Percentiles rank a stretch among this genome's conserved stretches.
These are phyloP conservation scores for Athalia rosae DNA, from an alignment of 2,888 invertebrate species.

Conservation along the genomic window DNA sequence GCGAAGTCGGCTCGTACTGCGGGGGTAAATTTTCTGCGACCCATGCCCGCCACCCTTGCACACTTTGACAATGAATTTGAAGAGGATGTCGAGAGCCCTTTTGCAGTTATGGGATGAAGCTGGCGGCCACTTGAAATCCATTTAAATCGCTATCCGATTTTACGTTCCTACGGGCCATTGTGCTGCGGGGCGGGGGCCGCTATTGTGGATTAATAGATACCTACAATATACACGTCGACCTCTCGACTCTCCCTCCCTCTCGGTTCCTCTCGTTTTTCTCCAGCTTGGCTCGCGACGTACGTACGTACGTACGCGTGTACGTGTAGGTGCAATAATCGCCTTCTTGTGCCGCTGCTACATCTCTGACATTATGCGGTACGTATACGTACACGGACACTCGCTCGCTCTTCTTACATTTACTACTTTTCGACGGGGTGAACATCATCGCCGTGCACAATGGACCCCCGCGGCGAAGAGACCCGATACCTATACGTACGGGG, in stretches of 20 bases:
- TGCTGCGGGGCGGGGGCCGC: constrained; percentile 9
- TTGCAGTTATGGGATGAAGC: background rate
- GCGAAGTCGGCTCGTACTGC: too few species aligned
- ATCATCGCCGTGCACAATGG: constrained; percentile 18
- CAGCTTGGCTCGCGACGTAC: constrained; percentile 26
- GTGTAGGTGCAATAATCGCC: too few species aligned
- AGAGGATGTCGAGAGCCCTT: constrained; percentile 3
- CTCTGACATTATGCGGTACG: background rate
- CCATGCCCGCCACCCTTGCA: too few species aligned
- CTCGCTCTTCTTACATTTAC: background rate
- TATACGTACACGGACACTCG: background rate
- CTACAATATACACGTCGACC: constrained; percentile 22
- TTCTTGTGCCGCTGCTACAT: too few species aligned
- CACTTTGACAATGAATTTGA: background rate
- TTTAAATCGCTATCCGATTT: constrained; percentile 68
- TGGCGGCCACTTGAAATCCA: constrained; percentile 62
- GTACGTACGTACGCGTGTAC: too few species aligned
- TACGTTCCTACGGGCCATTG: constrained; percentile 53
- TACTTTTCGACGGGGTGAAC: constrained; percentile 16
- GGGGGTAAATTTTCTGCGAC: too few species aligned
- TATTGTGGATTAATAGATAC: constrained; percentile 44
- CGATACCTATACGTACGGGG: constrained; percentile 15
- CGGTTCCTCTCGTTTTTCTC: too few species aligned
- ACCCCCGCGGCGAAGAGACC: background rate
- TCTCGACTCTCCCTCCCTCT: too few species aligned